These are phyloP conservation scores for Dascyllus trimaculatus DNA, from an alignment of 2,113 vertebrate species.

Conservation along the genomic window DNA sequence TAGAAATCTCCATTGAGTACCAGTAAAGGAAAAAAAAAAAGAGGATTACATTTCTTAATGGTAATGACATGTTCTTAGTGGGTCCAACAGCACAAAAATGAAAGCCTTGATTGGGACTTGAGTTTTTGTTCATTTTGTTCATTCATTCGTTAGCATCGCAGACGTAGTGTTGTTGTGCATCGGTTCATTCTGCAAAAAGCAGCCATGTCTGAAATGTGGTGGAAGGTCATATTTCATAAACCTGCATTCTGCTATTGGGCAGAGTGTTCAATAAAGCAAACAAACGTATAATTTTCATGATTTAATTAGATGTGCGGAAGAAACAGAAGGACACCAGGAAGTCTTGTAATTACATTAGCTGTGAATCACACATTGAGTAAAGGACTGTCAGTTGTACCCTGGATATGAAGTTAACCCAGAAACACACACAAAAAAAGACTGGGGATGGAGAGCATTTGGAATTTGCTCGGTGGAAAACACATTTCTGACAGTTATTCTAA, in stretches of 20 bases:
- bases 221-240: slow-evolving; percentile 39
- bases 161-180: background rate
- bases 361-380: slow-evolving; percentile 32
- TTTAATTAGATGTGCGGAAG: slow-evolving; percentile 41
- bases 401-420: background rate
- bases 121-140: slow-evolving; percentile 11
- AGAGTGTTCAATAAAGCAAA: slow-evolving; percentile 16
- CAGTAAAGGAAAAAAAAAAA: background rate
- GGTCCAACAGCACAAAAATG: background rate
- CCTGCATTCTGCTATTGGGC: background rate
- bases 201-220: slow-evolving; percentile 27
- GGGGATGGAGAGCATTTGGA: background rate
- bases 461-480: background rate
- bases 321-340: slow-evolving; percentile 27
- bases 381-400: slow-evolving; percentile 1
- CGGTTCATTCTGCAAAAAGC: background rate
- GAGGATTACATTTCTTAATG: background rate
- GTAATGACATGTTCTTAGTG: slow-evolving; percentile 3
- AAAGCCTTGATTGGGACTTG: slow-evolving; percentile 17
- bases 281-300: slow-evolving; percentile 48
- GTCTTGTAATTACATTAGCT: slow-evolving; percentile 23
- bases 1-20: background rate
- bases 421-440: background rate
- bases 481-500: background rate
- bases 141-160: background rate